Base-by-base conservation (phyloP, 2,797 vertebrate genomes). In the Pempheris klunzingeri region DNA sequence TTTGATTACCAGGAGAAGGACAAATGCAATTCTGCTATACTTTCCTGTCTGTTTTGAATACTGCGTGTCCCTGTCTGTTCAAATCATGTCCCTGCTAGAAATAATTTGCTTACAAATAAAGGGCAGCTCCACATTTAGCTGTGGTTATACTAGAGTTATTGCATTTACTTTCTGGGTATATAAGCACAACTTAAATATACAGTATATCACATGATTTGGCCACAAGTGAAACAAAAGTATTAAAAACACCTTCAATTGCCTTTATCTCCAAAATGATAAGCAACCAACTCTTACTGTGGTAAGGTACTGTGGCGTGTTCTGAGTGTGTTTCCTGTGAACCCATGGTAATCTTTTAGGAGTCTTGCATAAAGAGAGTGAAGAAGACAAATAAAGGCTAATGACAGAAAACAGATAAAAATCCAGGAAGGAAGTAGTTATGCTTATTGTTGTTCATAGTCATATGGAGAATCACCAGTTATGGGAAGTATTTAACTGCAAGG, bases 1-100 rank as follows among this genome's bases (percentile, higher is more conserved):
- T 90, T 66, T 66, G 81, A 90, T 90, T 85, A 83, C 38, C 7
- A 65, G 59, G 72, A 73, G 71, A 74, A 78, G 52, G 22, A 87
- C 78, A 79, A 81, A 88, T 71, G 70, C 39, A 63, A 78, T 80
- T 71, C 47, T 57, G 60, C 41, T 79, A 30, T 39, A 57, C 54
- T 66, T 77, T 85, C 65, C 44, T 70, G 1, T 70, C 73, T 76
- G 78, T 74, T 84, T 67, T 80, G 71, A 82, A 78, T 69, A 57
- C 26, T 39, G 69, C 66, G 60, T 65, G 53, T 76, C 22, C 67
- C 53, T 65, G 77, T 86, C 84, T 44, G 24, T 71, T 83, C 52
- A 32, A 61, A 80, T 90, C 75, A 83, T 28, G 58, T 79, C 74
- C 38, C 63, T 15, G 39, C 18, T 44, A 14, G 22, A 72, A 71